phyloP scores from a whole-genome alignment of 2,888 invertebrate genomes.

The Hyposoter didymator region DNA sequence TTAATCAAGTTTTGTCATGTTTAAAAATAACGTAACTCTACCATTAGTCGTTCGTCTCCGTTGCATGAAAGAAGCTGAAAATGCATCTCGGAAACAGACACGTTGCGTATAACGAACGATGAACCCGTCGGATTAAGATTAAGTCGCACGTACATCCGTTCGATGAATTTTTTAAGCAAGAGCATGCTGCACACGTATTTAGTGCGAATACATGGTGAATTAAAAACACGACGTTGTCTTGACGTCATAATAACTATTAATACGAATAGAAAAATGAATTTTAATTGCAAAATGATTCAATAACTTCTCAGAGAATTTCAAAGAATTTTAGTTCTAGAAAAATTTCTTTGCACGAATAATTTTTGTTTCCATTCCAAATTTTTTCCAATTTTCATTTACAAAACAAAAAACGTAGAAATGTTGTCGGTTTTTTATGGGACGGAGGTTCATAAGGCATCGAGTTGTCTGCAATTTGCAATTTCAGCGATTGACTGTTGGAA shows the following conservation, averaged over 20 bases:
- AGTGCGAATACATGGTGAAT: conserved; percentile 26
- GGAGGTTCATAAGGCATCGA: neutral
- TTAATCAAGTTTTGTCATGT: neutral
- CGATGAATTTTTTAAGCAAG: conserved; percentile 28
- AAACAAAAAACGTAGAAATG: neutral
- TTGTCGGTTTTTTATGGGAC: neutral
- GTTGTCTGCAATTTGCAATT: conserved; percentile 5
- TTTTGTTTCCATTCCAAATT: no score
- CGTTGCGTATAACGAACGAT: conserved; percentile 38
- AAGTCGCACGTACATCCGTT: conserved; percentile 48
- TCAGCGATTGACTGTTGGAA: neutral
- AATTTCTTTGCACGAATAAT: neutral
- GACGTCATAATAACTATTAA: conserved; percentile 27
- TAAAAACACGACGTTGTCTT: neutral
- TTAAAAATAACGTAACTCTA: neutral
- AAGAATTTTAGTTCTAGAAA: neutral
- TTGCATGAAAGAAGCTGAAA: conserved; percentile 19
- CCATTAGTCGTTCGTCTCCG: conserved; percentile 14
- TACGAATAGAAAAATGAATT: neutral
- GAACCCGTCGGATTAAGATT: conserved; percentile 48
- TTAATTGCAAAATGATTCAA: neutral
- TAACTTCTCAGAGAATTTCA: neutral
- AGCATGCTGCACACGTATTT: conserved; percentile 5
- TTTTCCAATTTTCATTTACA: neutral
- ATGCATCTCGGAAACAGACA: conserved; percentile 31